Evolutionary conservation across 2,888 invertebrate genomes (phyloP).

Genomic region (Lobophora halterata): DNA sequence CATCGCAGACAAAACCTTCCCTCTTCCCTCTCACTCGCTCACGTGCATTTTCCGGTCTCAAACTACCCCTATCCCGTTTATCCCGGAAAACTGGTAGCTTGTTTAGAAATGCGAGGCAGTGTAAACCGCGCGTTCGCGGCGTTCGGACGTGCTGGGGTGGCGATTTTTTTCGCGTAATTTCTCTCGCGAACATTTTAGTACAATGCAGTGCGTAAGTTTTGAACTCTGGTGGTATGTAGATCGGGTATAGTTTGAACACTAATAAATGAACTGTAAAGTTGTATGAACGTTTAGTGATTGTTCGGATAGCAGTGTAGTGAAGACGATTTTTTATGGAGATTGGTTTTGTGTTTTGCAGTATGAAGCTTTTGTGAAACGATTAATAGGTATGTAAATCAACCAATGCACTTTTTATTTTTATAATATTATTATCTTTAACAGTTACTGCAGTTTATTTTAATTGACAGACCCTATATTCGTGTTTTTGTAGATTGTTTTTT

Average conservation of each 20-base stretch:
- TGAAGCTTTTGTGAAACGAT: constrained; percentile 2
- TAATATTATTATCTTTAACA: neutral
- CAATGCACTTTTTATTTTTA: neutral
- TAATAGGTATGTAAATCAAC: constrained; percentile 6
- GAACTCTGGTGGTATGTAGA: constrained; percentile 26
- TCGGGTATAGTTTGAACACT: constrained; percentile 14
- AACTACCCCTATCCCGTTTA: constrained; percentile 43
- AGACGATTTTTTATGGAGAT: constrained; percentile 8
- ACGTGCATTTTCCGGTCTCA: constrained; percentile 38
- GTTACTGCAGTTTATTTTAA: too few relatives aligned
- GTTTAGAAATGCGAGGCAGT: constrained; percentile 62
- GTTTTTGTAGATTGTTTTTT: too few relatives aligned
- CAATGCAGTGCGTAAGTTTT: constrained; percentile 44
- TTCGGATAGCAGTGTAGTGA: constrained; percentile 17
- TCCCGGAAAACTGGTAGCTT: constrained; percentile 66
- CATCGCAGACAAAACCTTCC: constrained; percentile 67
- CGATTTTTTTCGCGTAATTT: constrained; percentile 37
- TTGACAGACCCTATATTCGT: too few relatives aligned
- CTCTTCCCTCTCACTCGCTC: constrained; percentile 48
- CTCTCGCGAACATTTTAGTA: constrained; percentile 39
- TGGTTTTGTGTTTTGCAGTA: constrained; percentile 10
- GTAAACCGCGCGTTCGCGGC: constrained; percentile 57
- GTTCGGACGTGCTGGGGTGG: constrained; percentile 41
- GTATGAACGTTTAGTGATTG: constrained; percentile 13
- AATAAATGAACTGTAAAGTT: constrained; percentile 17